Base-by-base conservation (phyloP, 2,113 vertebrate species). In the Naja naja region DNA sequence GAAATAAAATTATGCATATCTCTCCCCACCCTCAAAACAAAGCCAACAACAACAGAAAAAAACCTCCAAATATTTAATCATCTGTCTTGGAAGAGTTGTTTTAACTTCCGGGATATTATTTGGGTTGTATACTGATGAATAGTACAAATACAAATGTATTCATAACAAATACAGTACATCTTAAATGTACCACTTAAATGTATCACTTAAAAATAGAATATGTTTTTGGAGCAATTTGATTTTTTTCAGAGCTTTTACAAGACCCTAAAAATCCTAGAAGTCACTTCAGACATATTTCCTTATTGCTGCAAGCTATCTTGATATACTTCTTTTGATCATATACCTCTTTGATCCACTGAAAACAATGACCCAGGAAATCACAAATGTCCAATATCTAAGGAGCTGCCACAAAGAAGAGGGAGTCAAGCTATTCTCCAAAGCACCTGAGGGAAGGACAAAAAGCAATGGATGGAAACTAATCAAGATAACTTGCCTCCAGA, bases 1-100 rank as follows among this genome's bases (percentile, higher is more conserved):
- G 64, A n/a, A 69, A 69, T 34, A 69, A 69, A 69, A 69, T 69
- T 69, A 34, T 16, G 12, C 30, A 69, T 69, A 30, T 16, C 30
- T 6, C 25, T 0, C 30, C 1, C 11, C 30, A 0, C 27, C 11
- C 30, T 0, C 11, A 12, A 4, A 64, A 69, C n/a, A n/a, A 69
- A n/a, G 12, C 30, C 30, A n/a, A 58, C 7, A 58, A 3, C 23
- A 27, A 60, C 58, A 10, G 25, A 60, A 69, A 64, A 64, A 64
- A 69, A 2, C 12, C 12, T 69, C 64, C 64, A 69, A 69, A 69
- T 30, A 16, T 16, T 69, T 69, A 69, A 69, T 5, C 11, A n/a
- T 69, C 30, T 69, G 2, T 69, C 64, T 69, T 69, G 64, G 30
- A n/a, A 69, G 11, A 16, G 4, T 69, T 69, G 12, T 16, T 69